These are phyloP conservation scores for Apeira syringaria DNA, from an alignment of 2,888 invertebrate species.

Conservation along the genomic window DNA sequence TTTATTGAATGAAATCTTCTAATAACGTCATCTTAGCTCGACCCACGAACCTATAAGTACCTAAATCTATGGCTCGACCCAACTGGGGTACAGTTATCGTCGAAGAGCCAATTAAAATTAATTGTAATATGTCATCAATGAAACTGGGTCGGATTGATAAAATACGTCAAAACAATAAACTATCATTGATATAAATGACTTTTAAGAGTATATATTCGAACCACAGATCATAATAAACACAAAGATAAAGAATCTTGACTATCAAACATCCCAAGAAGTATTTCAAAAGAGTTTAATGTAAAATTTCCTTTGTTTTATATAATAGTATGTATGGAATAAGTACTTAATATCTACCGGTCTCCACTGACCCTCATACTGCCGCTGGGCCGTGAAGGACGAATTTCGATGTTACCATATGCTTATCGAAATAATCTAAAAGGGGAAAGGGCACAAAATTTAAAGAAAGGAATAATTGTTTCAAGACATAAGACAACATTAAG, in stretches of 20 bases:
- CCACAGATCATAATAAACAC: no score
- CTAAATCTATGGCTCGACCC: neutral
- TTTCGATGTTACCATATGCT: neutral
- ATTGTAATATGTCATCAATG: slow-evolving; percentile 2
- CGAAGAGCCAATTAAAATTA: slow-evolving; percentile 22
- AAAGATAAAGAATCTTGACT: no score
- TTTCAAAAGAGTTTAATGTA: no score
- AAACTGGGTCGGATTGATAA: slow-evolving; percentile 25
- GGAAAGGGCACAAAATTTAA: no score
- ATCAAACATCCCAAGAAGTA: no score
- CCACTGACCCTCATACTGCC: neutral
- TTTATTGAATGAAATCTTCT: slow-evolving; percentile 7
- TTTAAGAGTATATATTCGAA: no score
- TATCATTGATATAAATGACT: slow-evolving; percentile 2
- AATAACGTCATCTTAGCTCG: neutral
- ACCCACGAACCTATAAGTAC: no score
- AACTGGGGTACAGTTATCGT: slow-evolving; percentile 12
- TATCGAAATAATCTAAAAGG: no score
- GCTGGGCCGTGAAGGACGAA: slow-evolving; percentile 7
- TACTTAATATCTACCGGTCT: slow-evolving; percentile 3
- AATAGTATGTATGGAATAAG: neutral
- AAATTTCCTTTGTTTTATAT: no score
- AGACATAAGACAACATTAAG: no score
- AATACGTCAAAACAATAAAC: slow-evolving; percentile 11
- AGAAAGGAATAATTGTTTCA: no score